Conservation (phyloP, 2,888 invertebrate species). For the Meteorus cinctellus region DNA sequence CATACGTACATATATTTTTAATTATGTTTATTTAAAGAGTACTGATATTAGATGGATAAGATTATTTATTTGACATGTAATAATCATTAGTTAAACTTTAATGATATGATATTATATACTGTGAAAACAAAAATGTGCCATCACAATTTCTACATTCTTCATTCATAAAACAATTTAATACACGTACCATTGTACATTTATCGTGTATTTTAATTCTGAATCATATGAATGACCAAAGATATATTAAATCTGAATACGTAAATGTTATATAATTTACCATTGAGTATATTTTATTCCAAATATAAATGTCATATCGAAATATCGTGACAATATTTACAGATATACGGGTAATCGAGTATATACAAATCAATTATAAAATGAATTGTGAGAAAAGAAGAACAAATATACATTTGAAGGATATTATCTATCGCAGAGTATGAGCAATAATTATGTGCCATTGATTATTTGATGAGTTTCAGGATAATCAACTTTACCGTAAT, state of each 20-base stretch:
- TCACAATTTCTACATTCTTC: slow-evolving; percentile 16
- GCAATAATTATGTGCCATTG: slow-evolving; percentile 24
- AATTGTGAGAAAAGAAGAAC: slow-evolving; percentile 11
- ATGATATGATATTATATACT: neutral
- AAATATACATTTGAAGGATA: slow-evolving; percentile 31
- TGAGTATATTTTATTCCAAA: slow-evolving; percentile 35
- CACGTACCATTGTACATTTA: neutral
- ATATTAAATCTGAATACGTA: slow-evolving; percentile 40
- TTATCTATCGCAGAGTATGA: slow-evolving; percentile 24
- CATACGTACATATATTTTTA: neutral
- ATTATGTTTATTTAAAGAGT: slow-evolving; percentile 13
- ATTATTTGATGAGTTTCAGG: neutral
- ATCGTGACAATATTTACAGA: slow-evolving; percentile 43
- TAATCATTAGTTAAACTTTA: neutral
- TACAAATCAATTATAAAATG: slow-evolving; percentile 46
- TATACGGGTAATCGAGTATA: slow-evolving; percentile 46
- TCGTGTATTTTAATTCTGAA: neutral
- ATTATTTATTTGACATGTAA: neutral
- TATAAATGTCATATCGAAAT: slow-evolving; percentile 27
- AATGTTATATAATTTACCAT: slow-evolving; percentile 37
- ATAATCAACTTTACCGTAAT: neutral
- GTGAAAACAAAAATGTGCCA: slow-evolving; percentile 1
- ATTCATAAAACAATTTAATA: neutral
- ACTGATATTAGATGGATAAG: slow-evolving; percentile 1
- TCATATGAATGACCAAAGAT: slow-evolving; percentile 33